Percentiles rank a stretch among this genome's conserved stretches.
These are phyloP conservation scores for Ypsolopha scabrella DNA, from an alignment of 2,888 invertebrate genomes.

Conservation along the genomic window DNA sequence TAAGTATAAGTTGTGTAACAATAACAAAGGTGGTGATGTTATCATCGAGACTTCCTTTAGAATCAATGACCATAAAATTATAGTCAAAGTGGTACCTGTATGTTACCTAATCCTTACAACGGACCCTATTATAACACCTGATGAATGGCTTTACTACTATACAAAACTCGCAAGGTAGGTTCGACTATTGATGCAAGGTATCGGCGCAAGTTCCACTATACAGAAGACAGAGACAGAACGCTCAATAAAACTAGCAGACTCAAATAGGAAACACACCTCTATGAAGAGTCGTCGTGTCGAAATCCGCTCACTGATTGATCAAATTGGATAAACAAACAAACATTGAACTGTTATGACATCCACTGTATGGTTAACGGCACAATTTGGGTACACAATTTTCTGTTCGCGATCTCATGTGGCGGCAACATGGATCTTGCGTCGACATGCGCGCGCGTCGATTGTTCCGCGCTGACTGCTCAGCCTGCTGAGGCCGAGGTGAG, in stretches of 20 bases:
- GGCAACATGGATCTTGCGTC: slow-evolving; percentile 16
- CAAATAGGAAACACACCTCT: slow-evolving; percentile 44
- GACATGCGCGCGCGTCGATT: slow-evolving; percentile 50
- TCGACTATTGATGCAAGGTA: slow-evolving; percentile 15
- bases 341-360: slow-evolving; percentile 44
- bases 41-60: no score
- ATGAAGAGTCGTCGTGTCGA: slow-evolving; percentile 33
- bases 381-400: slow-evolving; percentile 42
- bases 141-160: no score
- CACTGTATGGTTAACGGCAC: slow-evolving; percentile 52
- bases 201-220: slow-evolving; percentile 29
- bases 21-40: no score
- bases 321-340: slow-evolving; percentile 45
- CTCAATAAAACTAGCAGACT: slow-evolving; percentile 16
- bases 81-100: no score
- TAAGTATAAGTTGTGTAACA: no score
- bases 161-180: no score
- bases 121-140: no score
- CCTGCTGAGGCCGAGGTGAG: slow-evolving; percentile 34
- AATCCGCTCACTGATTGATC: slow-evolving; percentile 27
- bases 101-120: no score
- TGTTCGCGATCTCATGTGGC: slow-evolving; percentile 37
- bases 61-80: no score
- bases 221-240: slow-evolving; percentile 21
- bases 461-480: slow-evolving; percentile 56